Evolutionary conservation across 2,888 invertebrate species (phyloP).

Genomic region (Pantelozetes paolii): DNA sequence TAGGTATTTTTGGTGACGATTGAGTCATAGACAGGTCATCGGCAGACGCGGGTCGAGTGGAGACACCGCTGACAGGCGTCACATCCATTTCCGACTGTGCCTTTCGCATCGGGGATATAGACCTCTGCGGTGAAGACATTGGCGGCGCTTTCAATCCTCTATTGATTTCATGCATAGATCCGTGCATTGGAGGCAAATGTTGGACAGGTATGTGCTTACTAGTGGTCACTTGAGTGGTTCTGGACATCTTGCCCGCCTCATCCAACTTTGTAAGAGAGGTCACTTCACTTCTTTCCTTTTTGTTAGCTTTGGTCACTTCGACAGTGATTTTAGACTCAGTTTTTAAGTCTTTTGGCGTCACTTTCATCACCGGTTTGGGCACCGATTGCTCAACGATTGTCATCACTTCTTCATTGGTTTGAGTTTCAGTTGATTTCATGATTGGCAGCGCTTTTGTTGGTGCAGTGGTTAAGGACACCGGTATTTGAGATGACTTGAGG

Average conservation of each 20-base stretch:
- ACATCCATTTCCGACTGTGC: constrained; percentile 36
- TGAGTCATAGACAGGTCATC: constrained; percentile 34
- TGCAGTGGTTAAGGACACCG: background rate
- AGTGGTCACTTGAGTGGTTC: constrained; percentile 40
- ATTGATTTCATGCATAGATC: background rate
- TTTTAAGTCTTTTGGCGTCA: constrained; percentile 25
- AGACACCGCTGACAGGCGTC: constrained; percentile 15
- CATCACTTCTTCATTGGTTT: constrained; percentile 1
- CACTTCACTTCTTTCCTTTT: constrained; percentile 37
- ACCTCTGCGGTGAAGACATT: constrained; percentile 1
- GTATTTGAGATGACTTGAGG: background rate
- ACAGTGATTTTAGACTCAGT: constrained; percentile 36
- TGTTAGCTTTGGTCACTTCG: constrained; percentile 12
- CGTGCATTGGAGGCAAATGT: background rate
- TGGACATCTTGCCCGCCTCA: constrained; percentile 38
- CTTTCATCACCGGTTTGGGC: constrained; percentile 13
- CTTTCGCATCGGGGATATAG: constrained; percentile 36
- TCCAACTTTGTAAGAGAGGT: constrained; percentile 38
- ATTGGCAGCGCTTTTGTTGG: constrained; percentile 17
- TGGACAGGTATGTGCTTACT: constrained; percentile 29
- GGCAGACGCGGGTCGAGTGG: constrained; percentile 42
- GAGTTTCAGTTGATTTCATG: constrained; percentile 21
- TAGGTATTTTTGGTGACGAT: background rate
- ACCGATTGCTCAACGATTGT: background rate
- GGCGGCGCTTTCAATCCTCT: background rate